A percentile compares a stretch with the other conserved stretches of the same genome.
Conservation (phyloP, 2,888 invertebrate genomes). For the Phortica okadai region DNA sequence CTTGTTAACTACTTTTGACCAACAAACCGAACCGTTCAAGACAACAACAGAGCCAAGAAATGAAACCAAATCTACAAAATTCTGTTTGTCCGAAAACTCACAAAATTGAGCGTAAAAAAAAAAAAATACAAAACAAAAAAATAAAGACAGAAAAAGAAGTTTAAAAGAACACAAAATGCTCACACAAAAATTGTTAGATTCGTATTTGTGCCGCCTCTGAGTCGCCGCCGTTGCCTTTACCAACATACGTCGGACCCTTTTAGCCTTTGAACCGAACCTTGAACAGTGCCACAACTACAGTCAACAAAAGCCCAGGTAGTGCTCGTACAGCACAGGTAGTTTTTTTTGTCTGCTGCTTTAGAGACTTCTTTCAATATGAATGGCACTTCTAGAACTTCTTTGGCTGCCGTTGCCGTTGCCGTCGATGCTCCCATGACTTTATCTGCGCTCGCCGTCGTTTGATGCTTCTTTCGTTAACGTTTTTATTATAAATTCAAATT, state of each 20-base stretch:
- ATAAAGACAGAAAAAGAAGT: background rate
- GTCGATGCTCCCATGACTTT: background rate
- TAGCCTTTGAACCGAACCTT: slow-evolving; percentile 70
- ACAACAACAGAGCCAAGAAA: slow-evolving; percentile 30
- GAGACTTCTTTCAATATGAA: background rate
- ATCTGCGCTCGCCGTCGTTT: slow-evolving; percentile 54
- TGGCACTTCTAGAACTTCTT: slow-evolving; percentile 20
- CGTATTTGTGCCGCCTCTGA: slow-evolving; percentile 35
- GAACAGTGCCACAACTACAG: slow-evolving; percentile 29
- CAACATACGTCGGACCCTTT: slow-evolving; percentile 57
- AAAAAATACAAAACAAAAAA: background rate
- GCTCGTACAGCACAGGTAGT: slow-evolving; percentile 55
- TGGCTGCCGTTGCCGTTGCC: slow-evolving; percentile 32
- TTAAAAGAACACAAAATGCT: slow-evolving; percentile 1
- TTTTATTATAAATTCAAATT: slow-evolving; percentile 56
- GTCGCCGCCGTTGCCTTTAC: slow-evolving; percentile 64
- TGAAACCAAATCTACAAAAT: slow-evolving; percentile 6
- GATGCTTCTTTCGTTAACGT: background rate
- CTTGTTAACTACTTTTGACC: slow-evolving; percentile 69
- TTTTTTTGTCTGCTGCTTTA: slow-evolving; percentile 15
- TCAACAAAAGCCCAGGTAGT: background rate
- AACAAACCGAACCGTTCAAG: slow-evolving; percentile 49
- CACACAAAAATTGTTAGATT: slow-evolving; percentile 15
- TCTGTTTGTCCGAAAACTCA: background rate
- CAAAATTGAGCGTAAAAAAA: background rate